phyloP scores from a whole-genome alignment of 2,888 invertebrate genomes.

The Cephus runcator region DNA sequence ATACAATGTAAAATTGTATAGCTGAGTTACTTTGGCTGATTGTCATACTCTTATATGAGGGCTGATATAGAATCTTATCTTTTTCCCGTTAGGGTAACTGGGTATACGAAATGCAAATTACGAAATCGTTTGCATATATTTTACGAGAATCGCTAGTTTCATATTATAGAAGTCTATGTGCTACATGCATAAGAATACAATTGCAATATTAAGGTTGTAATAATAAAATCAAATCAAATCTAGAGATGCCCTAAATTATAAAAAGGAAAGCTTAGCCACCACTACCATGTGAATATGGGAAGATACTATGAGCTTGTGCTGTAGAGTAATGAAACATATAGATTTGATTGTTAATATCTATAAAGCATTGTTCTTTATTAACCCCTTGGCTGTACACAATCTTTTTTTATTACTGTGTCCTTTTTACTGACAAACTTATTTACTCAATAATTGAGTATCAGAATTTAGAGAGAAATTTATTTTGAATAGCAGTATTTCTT shows the following conservation, averaged over 20 bases:
- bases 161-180: neutral
- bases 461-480: neutral
- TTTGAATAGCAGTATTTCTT: neutral
- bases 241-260: conserved; percentile 3
- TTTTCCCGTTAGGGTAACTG: neutral
- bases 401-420: neutral
- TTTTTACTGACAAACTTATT: neutral
- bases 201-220: neutral
- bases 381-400: neutral
- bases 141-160: neutral
- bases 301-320: neutral
- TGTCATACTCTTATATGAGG: neutral
- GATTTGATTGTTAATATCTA: conserved; percentile 11
- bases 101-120: neutral
- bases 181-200: neutral
- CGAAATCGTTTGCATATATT: neutral
- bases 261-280: neutral
- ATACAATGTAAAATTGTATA: neutral
- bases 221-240: neutral
- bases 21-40: neutral
- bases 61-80: neutral
- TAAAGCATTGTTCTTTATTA: conserved; percentile 11
- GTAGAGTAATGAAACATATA: conserved; percentile 2
- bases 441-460: neutral
- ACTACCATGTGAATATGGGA: neutral